Evolutionary conservation across 2,888 invertebrate species (phyloP), one percentile per base, ranked within the genome.

Genomic region (Synergus japonicus): DNA sequence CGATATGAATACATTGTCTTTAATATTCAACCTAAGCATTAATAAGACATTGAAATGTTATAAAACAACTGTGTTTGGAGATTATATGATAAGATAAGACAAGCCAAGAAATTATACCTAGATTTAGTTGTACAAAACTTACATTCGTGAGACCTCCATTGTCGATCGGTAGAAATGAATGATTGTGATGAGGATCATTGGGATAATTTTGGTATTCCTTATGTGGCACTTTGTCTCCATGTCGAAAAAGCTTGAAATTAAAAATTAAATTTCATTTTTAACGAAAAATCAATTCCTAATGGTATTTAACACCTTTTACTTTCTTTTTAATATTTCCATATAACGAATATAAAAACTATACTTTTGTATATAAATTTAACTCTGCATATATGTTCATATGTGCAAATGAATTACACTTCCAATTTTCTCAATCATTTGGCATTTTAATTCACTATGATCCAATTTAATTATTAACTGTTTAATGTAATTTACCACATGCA

Each of bases 161-260:
- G 7, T 94, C 94, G 80, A 93, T 92, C 2, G 93, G 93, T 91
- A 93, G 93, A 69, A 90, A 91, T 29, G 91, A 90, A 77, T 92
- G 91, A 67, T 93, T 89, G 18, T 88, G 83, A 84, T 94, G 90
- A 1, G 93, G 93, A 87, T 94, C 94, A 29, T 89, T 93, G 0
- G 94, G 93, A 84, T 93, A 94, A 49, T 92, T 91, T 60, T 94
- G 93, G 83, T 92, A 94, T 8, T 92, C 91, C 4, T 89, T 88
- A n/a, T 93, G 92, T 1, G 94, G 94, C 60, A 94, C 93, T 83
- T 95, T 92, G 84, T 94, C 94, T n/a, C 95, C 95, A 88, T 95
- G 95, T 63, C 94, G 92, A 87, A 92, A 94, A 63, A 94, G 86
- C 93, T 94, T 90, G 7, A 88, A 87, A 84, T 84, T 29, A 77